Percentiles rank a stretch among this genome's conserved stretches.
Evolutionary conservation across 2,888 invertebrate species (phyloP).

Genomic region (Heterodera filipjevi): DNA sequence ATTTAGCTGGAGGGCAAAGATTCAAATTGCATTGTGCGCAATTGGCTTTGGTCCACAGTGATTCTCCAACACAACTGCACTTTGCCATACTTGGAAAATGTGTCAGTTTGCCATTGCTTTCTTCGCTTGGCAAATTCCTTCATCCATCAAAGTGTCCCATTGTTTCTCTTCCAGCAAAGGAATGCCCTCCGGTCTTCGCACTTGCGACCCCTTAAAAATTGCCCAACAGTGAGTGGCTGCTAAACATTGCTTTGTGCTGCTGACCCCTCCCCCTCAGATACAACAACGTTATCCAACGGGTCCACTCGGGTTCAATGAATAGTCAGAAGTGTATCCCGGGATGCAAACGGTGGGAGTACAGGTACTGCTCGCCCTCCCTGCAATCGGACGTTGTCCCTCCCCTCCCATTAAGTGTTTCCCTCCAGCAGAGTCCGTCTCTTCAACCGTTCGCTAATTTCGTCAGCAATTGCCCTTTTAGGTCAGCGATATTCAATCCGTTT

Average conservation of each 20-base stretch:
- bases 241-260: too few relatives aligned
- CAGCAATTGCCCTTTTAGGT: not conserved
- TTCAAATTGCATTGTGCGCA: conserved; percentile 53
- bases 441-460: conserved; percentile 49
- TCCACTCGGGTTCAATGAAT: conserved; percentile 54
- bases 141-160: not conserved
- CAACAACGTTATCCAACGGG: conserved; percentile 56
- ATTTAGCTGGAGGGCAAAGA: conserved; percentile 48
- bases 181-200: conserved; percentile 24
- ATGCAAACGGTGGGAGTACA: conserved; percentile 61
- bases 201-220: conserved; percentile 50
- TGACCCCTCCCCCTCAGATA: not conserved
- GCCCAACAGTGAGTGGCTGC: conserved; percentile 47
- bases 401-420: conserved; percentile 33
- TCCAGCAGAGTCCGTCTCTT: conserved; percentile 36
- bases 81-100: conserved; percentile 47
- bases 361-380: conserved; percentile 30
- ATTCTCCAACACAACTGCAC: conserved; percentile 61
- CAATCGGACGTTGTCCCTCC: conserved; percentile 53
- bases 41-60: conserved; percentile 34
- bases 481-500: not conserved
- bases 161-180: conserved; percentile 10
- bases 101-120: not conserved
- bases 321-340: conserved; percentile 46
- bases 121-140: too few relatives aligned